A percentile compares a stretch with the other conserved stretches of the same genome.
Conservation (phyloP, 1,140 invertebrate genomes). For the Panulirus ornatus region DNA sequence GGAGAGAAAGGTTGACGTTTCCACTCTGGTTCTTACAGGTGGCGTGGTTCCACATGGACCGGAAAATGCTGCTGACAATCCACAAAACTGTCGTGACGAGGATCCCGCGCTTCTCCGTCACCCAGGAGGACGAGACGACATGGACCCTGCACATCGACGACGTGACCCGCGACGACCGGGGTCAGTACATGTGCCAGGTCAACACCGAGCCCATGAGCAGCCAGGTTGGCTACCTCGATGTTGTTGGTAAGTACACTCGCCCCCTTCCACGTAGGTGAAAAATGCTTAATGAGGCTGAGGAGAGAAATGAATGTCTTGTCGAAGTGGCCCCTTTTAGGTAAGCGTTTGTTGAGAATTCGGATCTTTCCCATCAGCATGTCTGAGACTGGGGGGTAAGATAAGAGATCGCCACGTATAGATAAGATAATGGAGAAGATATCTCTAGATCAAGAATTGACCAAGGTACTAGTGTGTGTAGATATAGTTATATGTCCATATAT, state of each 20-base stretch:
- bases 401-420: no score
- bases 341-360: no score
- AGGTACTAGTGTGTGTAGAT: no score
- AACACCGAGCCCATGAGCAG: slow-evolving; percentile 77
- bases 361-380: no score
- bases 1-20: no score
- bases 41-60: slow-evolving; percentile 77
- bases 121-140: slow-evolving; percentile 75
- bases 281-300: not conserved
- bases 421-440: no score
- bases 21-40: slow-evolving; percentile 76
- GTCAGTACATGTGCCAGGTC: slow-evolving; percentile 78
- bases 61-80: slow-evolving; percentile 76
- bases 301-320: no score
- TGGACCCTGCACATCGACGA: slow-evolving; percentile 76
- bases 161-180: slow-evolving; percentile 76
- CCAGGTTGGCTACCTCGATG: slow-evolving; percentile 77
- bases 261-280: no score
- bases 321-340: no score
- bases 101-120: slow-evolving; percentile 76
- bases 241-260: slow-evolving; percentile 77
- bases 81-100: slow-evolving; percentile 76
- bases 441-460: no score
- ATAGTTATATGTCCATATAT: no score
- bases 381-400: no score